phyloP scores from a whole-genome alignment of 2,888 invertebrate species.

The Therioaphis trifolii region DNA sequence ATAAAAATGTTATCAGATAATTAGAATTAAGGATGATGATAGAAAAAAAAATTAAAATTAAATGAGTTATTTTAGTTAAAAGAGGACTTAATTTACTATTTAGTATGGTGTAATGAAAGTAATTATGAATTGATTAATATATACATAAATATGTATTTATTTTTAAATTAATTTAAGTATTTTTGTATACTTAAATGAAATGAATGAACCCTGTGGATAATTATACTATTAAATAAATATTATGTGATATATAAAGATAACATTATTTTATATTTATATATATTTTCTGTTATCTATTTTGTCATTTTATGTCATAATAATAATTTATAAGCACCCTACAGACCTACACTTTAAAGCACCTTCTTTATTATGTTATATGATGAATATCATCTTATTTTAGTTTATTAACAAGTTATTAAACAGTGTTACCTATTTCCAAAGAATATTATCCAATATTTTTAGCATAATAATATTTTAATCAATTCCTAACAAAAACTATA shows the following conservation, averaged over 20 bases:
- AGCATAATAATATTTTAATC: not conserved
- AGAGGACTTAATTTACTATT: too few species aligned
- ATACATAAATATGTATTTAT: too few species aligned
- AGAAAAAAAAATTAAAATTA: not conserved
- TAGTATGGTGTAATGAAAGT: too few species aligned
- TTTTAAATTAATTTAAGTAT: not conserved
- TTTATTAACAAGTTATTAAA: not conserved
- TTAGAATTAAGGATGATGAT: not conserved
- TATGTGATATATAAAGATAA: not conserved
- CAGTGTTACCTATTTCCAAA: too few species aligned
- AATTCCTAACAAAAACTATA: not conserved
- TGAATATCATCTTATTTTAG: not conserved
- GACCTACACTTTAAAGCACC: constrained; percentile 42
- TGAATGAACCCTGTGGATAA: constrained; percentile 43
- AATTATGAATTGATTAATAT: not conserved
- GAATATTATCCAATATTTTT: not conserved
- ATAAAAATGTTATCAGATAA: not conserved
- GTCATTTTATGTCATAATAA: not conserved
- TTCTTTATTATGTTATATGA: constrained; percentile 21
- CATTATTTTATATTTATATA: constrained; percentile 6
- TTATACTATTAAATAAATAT: constrained; percentile 32
- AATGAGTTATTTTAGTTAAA: too few species aligned
- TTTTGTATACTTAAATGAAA: constrained; percentile 12
- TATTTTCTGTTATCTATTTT: constrained; percentile 14
- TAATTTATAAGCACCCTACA: constrained; percentile 41